phyloP scores from a whole-genome alignment of 2,888 invertebrate genomes.

The Ctena decussata region DNA sequence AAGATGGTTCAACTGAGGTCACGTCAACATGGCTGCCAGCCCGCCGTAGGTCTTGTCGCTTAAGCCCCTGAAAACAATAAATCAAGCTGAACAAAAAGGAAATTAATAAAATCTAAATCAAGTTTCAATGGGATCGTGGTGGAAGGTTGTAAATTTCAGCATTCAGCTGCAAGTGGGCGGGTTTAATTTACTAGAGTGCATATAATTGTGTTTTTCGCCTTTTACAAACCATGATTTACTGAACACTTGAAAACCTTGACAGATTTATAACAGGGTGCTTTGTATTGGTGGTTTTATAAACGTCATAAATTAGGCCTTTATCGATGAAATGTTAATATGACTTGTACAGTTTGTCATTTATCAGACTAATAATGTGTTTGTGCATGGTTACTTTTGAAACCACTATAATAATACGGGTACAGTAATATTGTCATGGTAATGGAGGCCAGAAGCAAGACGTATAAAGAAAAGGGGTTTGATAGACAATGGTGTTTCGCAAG shows the following conservation, averaged over 20 bases:
- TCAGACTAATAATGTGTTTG: constrained; percentile 64
- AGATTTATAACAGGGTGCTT: constrained; percentile 61
- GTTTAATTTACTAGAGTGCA: constrained; percentile 65
- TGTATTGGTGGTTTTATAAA: constrained; percentile 66
- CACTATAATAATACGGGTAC: not conserved
- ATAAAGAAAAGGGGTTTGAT: not conserved
- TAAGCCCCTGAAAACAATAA: constrained; percentile 49
- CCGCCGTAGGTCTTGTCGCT: constrained; percentile 51
- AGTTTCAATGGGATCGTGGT: constrained; percentile 58
- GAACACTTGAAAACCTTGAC: constrained; percentile 53
- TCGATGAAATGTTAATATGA: constrained; percentile 67
- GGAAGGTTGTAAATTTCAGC: constrained; percentile 64
- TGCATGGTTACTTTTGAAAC: constrained; percentile 8
- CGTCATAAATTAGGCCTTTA: constrained; percentile 65
- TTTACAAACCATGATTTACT: constrained; percentile 56
- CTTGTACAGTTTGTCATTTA: constrained; percentile 68
- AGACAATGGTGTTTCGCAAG: not conserved
- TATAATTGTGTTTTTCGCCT: constrained; percentile 65
- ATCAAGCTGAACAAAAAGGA: constrained; percentile 44
- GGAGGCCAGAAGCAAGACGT: not conserved
- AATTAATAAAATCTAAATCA: constrained; percentile 64
- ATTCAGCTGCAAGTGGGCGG: constrained; percentile 67
- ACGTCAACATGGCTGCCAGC: constrained; percentile 64
- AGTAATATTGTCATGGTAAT: not conserved
- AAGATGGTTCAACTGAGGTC: constrained; percentile 49